Percentiles rank a stretch among this genome's conserved stretches.
Conservation (phyloP, 2,113 vertebrate genomes). For the Archilochus colubris region DNA sequence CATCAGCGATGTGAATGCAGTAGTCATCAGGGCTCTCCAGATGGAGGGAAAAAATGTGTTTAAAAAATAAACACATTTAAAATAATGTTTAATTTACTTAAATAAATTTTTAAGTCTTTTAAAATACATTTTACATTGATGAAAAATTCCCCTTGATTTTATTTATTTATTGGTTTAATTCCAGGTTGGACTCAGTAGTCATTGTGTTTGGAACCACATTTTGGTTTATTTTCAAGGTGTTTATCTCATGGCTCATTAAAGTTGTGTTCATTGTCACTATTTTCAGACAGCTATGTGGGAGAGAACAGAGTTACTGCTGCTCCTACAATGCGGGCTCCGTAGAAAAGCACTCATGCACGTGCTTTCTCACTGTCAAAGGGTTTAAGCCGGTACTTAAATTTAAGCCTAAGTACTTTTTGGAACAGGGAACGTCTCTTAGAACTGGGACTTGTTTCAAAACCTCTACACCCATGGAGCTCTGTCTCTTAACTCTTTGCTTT, state of each 20-base stretch:
- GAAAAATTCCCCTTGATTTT: background rate
- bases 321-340: background rate
- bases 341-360: background rate
- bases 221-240: background rate
- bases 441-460: background rate
- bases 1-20: background rate
- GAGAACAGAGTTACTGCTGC: background rate
- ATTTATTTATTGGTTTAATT: background rate
- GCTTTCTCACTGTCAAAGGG: background rate
- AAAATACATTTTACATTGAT: too few relatives aligned
- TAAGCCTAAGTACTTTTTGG: background rate
- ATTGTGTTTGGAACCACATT: background rate
- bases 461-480: background rate
- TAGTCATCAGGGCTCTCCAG: background rate
- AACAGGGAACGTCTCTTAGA: background rate
- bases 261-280: background rate
- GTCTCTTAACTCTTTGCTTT: background rate
- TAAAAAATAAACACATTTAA: too few relatives aligned
- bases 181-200: background rate
- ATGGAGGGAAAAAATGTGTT: accelerated
- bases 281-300: background rate
- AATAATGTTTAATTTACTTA: too few relatives aligned
- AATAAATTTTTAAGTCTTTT: too few relatives aligned
- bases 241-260: background rate
- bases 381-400: background rate